Base-by-base conservation (phyloP, 2,888 invertebrate species). In the Calameuta pallipes region DNA sequence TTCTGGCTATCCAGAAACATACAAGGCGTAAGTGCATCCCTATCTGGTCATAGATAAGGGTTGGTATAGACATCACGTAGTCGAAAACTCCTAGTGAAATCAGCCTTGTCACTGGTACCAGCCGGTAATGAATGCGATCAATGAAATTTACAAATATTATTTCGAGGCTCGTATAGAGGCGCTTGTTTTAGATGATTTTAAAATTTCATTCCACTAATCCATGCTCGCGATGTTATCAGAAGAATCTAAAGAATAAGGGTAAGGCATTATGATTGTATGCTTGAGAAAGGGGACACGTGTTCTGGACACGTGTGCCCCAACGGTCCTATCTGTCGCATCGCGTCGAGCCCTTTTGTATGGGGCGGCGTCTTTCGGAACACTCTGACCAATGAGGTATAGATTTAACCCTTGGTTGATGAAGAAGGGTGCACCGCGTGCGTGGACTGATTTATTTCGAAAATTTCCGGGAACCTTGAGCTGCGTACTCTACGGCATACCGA, bases 251-350 rank as follows among this genome's bases (percentile, higher is more conserved):
- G 82, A 75, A 56, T 80, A 56, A 76, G 79, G 76, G 77, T 76
- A 82, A 80, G 82, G 82, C 82, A 79, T 84, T 79, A 81, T 75
- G 74, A 76, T 74, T 56, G 56, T 23, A 56, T 56, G 56, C 56
- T 56, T 56, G 56, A 56, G 56, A 82, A 82, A 82, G 80, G 82
- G 82, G 83, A 85, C 86, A 87, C 85, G 86, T 86, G 87, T 87
- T 86, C 83, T 78, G 80, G 82, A 83, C 86, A 87, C 86, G 84
- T 86, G 87, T 86, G 85, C 83, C 80, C 85, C 83, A 56, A 56
- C 9, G 56, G 56, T 23, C 78, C 84, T 81, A 85, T 85, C 85
- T 82, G 81, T 80, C 82, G 82, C 82, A 83, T 81, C 82, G 82
- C 84, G 75, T 75, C 79, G 78, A 76, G 80, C 78, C 79, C 79